Evolutionary conservation across 2,113 vertebrate species (phyloP), one percentile per base, ranked within the genome.

Genomic region (Erythrocercus mccallii): DNA sequence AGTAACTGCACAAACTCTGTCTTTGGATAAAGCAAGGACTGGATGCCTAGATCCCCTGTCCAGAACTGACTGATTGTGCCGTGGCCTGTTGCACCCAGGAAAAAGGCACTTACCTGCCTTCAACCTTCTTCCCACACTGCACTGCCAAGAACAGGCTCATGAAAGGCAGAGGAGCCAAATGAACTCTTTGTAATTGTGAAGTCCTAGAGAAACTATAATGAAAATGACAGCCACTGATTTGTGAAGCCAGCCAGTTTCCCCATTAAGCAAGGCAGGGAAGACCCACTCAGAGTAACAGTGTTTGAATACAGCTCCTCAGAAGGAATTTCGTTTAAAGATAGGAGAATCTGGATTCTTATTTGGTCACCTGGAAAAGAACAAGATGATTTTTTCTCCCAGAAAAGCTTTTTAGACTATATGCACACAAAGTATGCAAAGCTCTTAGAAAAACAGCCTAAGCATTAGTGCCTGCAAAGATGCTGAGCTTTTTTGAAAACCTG

Each of bases 401-500:
- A 89, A 73, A 84, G 42, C 45, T 70, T 84, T 86, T 69, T 53
- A 25, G 27, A 76, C 13, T 16, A 24, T 37, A 24, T 10, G 22
- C 42, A 33, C 28, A 69, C 12, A 25, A 47, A 31, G 16, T n/a
- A 83, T 13, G 18, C 76, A 74, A 47, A 86, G 47, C 80, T 92
- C 56, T 86, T 44, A 44, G 27, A 86, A 90, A 86, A 83, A n/a
- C 40, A 47, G 33, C 44, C 58, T 56, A 58, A 68, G 79, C 3
- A 1, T 54, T 69, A 83, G 35, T 81, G 58, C 44, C 53, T 60
- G 28, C 14, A 24, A 72, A 83, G 35, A 88, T 50, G 47, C 54
- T 54, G 79, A 92, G 58, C 78, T 77, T 90, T 88, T 90, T 9
- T 73, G 33, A 92, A 92, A 93, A 92, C 58, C 56, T 95, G 92